Base-by-base conservation (phyloP, 1,140 invertebrate genomes). In the Drosophila busckii region DNA sequence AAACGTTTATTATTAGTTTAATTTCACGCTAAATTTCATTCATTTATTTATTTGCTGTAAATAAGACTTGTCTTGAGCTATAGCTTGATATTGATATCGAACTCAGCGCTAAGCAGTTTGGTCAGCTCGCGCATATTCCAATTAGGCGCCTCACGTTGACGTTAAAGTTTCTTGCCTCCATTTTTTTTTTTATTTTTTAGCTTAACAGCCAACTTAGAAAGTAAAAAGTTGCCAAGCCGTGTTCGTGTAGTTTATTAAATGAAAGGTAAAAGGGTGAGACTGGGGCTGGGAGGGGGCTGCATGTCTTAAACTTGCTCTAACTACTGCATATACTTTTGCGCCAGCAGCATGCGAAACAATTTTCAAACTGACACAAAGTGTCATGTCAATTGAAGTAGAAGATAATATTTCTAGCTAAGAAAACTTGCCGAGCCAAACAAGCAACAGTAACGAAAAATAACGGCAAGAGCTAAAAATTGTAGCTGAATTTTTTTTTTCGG, bases 301-400 rank as follows among this genome's bases (percentile, higher is more conserved):
- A n/a, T n/a, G n/a, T n/a, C n/a, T 28, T 55, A 38, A 67, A 67
- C 46, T 64, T 29, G 34, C 19, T 44, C 31, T 49, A 80, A 70
- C 62, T 71, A 56, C 34, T 32, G 49, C 3, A 55, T 45, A 44
- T 65, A 42, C 52, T 78, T 66, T 52, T 31, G 22, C 46, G 32
- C 50, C 52, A 8, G 17, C 40, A 25, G 49, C 55, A 58, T 50
- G 53, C 70, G 73, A 64, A 75, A 67, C 67, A 56, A 56, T 63
- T 78, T 71, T 44, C 67, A 55, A 68, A 71, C 62, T 67, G 67
- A 70, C 71, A 80, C 75, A 78, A 78, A 78, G 73, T 78, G 71
- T 78, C 71, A 78, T 80, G 73, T 78, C 73, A 73, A 73, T 80
- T 80, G 73, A 80, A 73, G 73, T 80, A 71, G 73, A 67, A 78